These are phyloP conservation scores for Squalus acanthias DNA, from an alignment of 2,797 vertebrate species.

Conservation along the genomic window DNA sequence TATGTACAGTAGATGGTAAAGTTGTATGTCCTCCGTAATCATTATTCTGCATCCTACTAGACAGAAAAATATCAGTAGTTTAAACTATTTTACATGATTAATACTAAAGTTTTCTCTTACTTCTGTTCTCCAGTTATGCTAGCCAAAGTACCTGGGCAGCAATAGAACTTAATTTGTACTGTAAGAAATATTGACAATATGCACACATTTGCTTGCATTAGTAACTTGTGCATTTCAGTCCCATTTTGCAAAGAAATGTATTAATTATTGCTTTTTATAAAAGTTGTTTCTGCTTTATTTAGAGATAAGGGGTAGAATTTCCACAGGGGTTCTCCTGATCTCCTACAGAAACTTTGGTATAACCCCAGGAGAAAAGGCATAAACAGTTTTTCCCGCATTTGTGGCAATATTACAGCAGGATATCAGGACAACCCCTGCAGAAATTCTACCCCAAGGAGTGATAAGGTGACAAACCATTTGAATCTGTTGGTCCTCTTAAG, in stretches of 20 bases:
- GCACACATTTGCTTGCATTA: not conserved
- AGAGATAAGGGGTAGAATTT: not conserved
- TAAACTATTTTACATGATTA: not conserved
- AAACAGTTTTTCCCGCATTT: not conserved
- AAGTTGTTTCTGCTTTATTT: not conserved
- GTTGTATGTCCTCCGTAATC: not conserved
- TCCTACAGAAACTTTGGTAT: not conserved
- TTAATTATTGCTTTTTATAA: not conserved
- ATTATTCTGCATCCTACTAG: not conserved
- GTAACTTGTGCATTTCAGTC: not conserved
- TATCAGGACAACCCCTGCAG: not conserved
- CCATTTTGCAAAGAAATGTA: not conserved
- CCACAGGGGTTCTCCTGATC: not conserved
- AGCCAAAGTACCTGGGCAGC: not conserved
- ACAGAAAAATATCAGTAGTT: not conserved
- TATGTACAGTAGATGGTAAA: constrained; percentile 4
- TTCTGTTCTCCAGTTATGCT: not conserved
- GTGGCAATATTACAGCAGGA: not conserved
- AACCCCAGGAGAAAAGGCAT: not conserved
- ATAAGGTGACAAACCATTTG: not conserved
- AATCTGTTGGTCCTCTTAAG: not conserved
- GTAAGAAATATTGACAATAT: not conserved
- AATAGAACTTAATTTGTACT: not conserved
- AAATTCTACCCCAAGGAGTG: not conserved
- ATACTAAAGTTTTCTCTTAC: constrained; percentile 24